A percentile compares a stretch with the other conserved stretches of the same genome.
phyloP scores from a whole-genome alignment of 2,797 vertebrate genomes.

The Lepilemur septentrionalis region DNA sequence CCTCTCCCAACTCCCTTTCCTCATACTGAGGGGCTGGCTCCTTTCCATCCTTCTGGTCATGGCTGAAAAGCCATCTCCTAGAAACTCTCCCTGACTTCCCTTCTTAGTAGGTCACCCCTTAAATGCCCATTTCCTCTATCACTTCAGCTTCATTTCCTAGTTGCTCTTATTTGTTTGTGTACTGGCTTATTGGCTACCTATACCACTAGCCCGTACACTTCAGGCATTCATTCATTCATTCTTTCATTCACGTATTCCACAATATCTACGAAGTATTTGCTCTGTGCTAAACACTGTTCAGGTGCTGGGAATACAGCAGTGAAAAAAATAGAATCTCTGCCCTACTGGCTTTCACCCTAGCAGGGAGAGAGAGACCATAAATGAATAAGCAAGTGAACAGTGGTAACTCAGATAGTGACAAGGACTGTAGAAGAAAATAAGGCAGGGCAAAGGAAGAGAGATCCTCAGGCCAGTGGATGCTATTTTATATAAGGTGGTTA shows the following conservation, averaged over 20 bases:
- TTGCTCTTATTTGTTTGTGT: not conserved
- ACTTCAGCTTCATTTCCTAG: not conserved
- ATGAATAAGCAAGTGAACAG: not conserved
- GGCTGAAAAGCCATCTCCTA: not conserved
- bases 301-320: not conserved
- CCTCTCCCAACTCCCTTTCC: not conserved
- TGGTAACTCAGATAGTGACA: not conserved
- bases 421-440: not conserved
- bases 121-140: not conserved
- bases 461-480: not conserved
- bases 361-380: not conserved
- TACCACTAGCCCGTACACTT: not conserved
- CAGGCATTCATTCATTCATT: not conserved
- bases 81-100: not conserved
- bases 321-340: not conserved
- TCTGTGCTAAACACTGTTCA: not conserved
- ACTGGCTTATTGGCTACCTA: not conserved
- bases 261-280: not conserved
- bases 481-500: not conserved
- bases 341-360: not conserved
- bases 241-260: not conserved
- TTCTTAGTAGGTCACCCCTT: not conserved
- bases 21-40: not conserved
- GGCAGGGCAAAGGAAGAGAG: not conserved
- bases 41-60: not conserved